These are phyloP conservation scores for Acanthoscelides obtectus DNA, from an alignment of 2,888 invertebrate species.

Conservation along the genomic window DNA sequence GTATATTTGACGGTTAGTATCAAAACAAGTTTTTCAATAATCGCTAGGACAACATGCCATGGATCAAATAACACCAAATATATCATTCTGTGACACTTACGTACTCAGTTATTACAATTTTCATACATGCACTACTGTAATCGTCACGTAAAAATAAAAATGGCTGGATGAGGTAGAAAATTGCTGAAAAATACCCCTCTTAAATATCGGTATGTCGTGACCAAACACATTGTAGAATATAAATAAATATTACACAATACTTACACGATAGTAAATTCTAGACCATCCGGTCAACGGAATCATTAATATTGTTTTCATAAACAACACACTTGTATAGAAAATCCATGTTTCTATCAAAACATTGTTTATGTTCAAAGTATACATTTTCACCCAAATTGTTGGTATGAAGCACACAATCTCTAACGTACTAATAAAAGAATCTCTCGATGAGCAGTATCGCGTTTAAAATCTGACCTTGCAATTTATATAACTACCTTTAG, in stretches of 20 bases:
- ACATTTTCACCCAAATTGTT: neutral
- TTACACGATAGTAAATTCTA: constrained; percentile 9
- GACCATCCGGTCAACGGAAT: constrained; percentile 7
- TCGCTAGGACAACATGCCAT: too few relatives aligned
- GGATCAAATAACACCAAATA: too few relatives aligned
- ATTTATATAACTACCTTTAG: neutral
- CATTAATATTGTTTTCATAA: constrained; percentile 8
- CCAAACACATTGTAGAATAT: too few relatives aligned
- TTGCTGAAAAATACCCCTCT: too few relatives aligned
- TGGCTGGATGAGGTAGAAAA: too few relatives aligned
- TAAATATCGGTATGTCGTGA: too few relatives aligned
- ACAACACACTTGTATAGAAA: constrained; percentile 8
- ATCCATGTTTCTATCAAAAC: constrained; percentile 10
- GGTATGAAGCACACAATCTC: neutral
- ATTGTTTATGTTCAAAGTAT: neutral
- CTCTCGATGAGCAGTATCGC: neutral
- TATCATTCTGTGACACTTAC: too few relatives aligned
- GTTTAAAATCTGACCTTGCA: neutral
- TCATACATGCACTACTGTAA: too few relatives aligned
- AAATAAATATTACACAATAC: neutral
- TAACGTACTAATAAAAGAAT: neutral
- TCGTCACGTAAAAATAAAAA: too few relatives aligned
- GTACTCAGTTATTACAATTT: too few relatives aligned
- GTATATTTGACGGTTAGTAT: too few relatives aligned
- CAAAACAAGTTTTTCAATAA: too few relatives aligned